Percentiles rank a stretch among this genome's conserved stretches.
These are phyloP conservation scores for Trialeurodes vaporariorum DNA, from an alignment of 1,140 invertebrate genomes.

Conservation along the genomic window DNA sequence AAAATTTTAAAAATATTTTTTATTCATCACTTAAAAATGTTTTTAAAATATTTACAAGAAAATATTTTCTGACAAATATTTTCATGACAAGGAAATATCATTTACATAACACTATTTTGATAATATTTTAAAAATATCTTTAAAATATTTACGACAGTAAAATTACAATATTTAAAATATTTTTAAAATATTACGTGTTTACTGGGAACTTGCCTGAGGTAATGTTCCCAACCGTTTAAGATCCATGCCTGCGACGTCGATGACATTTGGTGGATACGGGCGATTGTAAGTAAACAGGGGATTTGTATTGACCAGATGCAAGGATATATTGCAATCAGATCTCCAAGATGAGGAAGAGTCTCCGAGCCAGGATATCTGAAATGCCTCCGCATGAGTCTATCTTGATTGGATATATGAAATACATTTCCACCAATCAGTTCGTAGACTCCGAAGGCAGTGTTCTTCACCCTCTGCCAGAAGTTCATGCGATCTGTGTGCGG, in stretches of 20 bases:
- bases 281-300: conserved; percentile 28
- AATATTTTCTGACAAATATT: too few species aligned
- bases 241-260: conserved; percentile 37
- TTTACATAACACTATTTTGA: too few species aligned
- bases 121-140: too few species aligned
- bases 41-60: too few species aligned
- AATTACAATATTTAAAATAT: too few species aligned
- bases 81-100: too few species aligned
- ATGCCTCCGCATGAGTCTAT: conserved; percentile 12
- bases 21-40: too few species aligned
- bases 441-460: conserved; percentile 11
- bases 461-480: conserved; percentile 33
- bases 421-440: not conserved
- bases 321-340: conserved; percentile 33
- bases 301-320: conserved; percentile 34
- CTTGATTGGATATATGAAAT: conserved; percentile 19
- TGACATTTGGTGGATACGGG: conserved; percentile 30
- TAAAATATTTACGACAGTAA: too few species aligned
- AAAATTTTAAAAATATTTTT: too few species aligned
- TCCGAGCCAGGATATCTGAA: conserved; percentile 21
- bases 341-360: conserved; percentile 31
- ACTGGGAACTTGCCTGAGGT: conserved; percentile 42
- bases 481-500: conserved; percentile 36
- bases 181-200: too few species aligned
- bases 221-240: conserved; percentile 40